Base-by-base conservation (phyloP, 2,113 vertebrate genomes). In the Chelonoidis abingdonii region DNA sequence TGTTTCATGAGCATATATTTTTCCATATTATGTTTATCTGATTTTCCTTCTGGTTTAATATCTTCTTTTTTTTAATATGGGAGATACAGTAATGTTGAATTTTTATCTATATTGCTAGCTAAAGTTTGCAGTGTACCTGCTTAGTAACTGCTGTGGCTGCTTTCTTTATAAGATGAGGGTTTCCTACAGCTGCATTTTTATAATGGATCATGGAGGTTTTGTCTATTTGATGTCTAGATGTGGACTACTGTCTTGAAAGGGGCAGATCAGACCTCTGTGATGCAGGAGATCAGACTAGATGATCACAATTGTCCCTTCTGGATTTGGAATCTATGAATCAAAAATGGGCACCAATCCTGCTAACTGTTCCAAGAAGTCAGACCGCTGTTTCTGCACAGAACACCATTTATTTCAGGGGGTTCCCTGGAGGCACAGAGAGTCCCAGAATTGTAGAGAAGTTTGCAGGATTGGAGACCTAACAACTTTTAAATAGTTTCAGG, bases 11-110 rank as follows among this genome's bases (percentile, higher is more conserved):
- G 35, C 93, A 95, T 96, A 85, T 93, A 86, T 93, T 95, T 96
- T 89, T 81, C 75, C 56, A 89, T 92, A 94, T 95, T 96, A 93
- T 97, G 96, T 94, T 98, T 88, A 93, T 87, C 96, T 97, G 89
- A 85, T 89, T 97, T 96, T 92, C 56, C 83, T 96, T 98, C 96
- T 97, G 87, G 95, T 87, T 98, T 92, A 92, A 80, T 96, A 93
- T 95, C 85, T 76, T 90, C 72, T 84, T 87, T 84, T 89, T 88
- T 89, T 31, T 52, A 93, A 92, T 75, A 47, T 13, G 11, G 85
- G n/a, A 80, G 90, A 94, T 93, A 49, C 10, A 49, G 47, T 49
- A 93, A 89, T 94, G 87, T 85, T 94, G 86, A 97, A 86, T 54
- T 88, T 97, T 96, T 92, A 84, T 92, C 88, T 80, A 87, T 95